These are phyloP conservation scores for Sphenopsis melanotis DNA, from an alignment of 2,797 vertebrate genomes.

Conservation along the genomic window DNA sequence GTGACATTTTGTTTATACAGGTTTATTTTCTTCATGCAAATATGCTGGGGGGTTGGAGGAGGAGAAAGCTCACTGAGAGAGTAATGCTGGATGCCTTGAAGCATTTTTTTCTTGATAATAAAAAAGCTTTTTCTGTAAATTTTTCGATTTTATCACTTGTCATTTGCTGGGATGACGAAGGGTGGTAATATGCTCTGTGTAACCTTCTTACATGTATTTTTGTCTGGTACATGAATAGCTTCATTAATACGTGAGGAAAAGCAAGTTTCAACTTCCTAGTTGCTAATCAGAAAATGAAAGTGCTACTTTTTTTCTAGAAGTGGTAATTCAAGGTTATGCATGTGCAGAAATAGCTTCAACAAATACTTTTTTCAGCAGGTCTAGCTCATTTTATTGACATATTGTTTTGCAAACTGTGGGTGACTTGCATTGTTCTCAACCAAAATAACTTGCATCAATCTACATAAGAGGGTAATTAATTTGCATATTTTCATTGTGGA, in stretches of 20 bases:
- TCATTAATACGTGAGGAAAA: slow-evolving; percentile 12
- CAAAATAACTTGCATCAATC: slow-evolving; percentile 67
- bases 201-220: slow-evolving; percentile 31
- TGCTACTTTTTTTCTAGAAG: slow-evolving; percentile 11
- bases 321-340: slow-evolving; percentile 54
- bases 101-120: background rate
- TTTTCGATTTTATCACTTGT: background rate
- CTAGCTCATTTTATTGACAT: slow-evolving; percentile 68
- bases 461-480: slow-evolving; percentile 56
- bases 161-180: background rate
- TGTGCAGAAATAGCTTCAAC: slow-evolving; percentile 63
- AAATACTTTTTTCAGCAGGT: slow-evolving; percentile 55
- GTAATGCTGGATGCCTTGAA: background rate
- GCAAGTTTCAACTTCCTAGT: background rate
- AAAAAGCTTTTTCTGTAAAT: background rate
- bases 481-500: slow-evolving; percentile 61
- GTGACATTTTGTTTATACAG: background rate
- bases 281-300: slow-evolving; percentile 16
- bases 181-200: background rate
- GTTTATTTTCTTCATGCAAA: background rate
- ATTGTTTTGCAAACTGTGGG: slow-evolving; percentile 68
- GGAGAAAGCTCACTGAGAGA: background rate
- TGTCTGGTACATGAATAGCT: slow-evolving; percentile 33
- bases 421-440: slow-evolving; percentile 68
- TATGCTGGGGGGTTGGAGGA: background rate